Evolutionary conservation across 2,888 invertebrate species (phyloP).

Genomic region (Eristalis tenax): DNA sequence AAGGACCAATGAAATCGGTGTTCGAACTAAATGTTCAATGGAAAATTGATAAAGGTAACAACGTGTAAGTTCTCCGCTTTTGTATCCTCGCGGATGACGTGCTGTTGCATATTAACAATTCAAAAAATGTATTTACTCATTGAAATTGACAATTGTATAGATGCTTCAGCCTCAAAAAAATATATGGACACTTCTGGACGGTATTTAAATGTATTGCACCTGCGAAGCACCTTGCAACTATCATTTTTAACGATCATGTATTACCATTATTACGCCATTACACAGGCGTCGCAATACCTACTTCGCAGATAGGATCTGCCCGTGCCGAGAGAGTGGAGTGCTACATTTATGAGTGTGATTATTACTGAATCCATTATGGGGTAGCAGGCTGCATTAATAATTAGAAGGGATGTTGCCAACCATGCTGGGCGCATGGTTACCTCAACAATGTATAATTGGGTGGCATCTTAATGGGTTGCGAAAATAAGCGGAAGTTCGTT

Average conservation of each 20-base stretch:
- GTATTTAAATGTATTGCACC: constrained; percentile 49
- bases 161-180: not conserved
- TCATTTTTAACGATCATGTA: constrained; percentile 61
- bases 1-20: too few species aligned
- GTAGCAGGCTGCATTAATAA: constrained; percentile 55
- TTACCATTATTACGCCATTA: constrained; percentile 65
- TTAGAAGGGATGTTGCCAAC: constrained; percentile 57
- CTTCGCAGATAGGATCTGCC: constrained; percentile 16
- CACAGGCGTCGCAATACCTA: constrained; percentile 32
- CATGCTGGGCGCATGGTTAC: constrained; percentile 46
- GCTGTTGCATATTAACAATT: too few species aligned
- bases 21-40: too few species aligned
- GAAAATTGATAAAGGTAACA: too few species aligned
- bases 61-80: too few species aligned
- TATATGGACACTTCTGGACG: not conserved
- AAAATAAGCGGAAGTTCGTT: constrained; percentile 3
- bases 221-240: constrained; percentile 30
- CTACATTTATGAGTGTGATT: constrained; percentile 69
- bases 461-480: not conserved
- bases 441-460: constrained; percentile 14
- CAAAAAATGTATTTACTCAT: too few species aligned
- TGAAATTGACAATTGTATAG: not conserved
- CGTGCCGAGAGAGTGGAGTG: constrained; percentile 15
- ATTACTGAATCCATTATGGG: constrained; percentile 61
- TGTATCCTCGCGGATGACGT: too few species aligned